A percentile compares a stretch with the other conserved stretches of the same genome.
phyloP scores from a whole-genome alignment of 1,140 invertebrate genomes.

The Heliconius hewitsoni region DNA sequence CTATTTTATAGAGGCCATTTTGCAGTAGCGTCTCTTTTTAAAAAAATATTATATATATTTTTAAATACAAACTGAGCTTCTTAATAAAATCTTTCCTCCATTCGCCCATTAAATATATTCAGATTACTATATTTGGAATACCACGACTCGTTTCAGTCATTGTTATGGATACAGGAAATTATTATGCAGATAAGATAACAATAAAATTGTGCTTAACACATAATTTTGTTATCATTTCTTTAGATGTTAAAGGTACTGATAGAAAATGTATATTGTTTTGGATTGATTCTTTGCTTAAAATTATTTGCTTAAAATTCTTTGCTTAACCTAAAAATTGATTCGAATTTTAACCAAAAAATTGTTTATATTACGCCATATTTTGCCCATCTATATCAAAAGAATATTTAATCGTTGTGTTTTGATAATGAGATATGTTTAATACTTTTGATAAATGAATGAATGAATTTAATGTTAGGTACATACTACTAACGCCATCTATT shows the following conservation, averaged over 20 bases:
- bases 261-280: not conserved
- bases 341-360: no score
- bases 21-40: not conserved
- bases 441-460: no score
- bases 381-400: not conserved
- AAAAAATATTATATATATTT: not conserved
- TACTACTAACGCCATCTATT: no score
- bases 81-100: not conserved
- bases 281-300: not conserved
- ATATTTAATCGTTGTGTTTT: not conserved
- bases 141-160: not conserved
- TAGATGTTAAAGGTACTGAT: not conserved
- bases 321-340: no score
- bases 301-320: no score
- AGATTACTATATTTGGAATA: not conserved
- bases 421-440: no score
- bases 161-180: constrained; percentile 7
- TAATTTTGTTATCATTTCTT: not conserved
- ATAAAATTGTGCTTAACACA: not conserved
- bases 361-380: no score
- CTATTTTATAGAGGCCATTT: not conserved
- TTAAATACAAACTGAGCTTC: not conserved
- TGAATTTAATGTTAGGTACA: no score
- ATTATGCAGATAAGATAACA: not conserved
- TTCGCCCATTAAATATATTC: not conserved